Evolutionary conservation across 2,797 vertebrate species (phyloP).

Genomic region (Microctenopoma stevenorrisi): DNA sequence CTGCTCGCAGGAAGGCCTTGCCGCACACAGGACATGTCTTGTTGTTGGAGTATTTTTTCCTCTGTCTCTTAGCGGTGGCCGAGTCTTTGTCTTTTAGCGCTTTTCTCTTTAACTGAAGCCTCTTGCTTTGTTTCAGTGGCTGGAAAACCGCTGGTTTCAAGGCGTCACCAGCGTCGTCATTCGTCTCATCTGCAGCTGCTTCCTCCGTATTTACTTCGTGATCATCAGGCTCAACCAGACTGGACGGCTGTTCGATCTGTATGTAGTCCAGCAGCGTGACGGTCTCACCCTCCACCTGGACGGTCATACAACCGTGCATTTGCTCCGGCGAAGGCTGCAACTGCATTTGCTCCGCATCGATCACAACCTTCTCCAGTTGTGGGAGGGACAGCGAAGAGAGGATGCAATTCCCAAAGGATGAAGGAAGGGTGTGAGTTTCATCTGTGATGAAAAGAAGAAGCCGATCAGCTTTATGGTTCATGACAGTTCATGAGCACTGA

Average conservation of each 20-base stretch:
- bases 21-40: conserved; percentile 77
- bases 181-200: not conserved
- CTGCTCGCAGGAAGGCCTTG: conserved; percentile 77
- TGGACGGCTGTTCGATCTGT: conserved; percentile 64
- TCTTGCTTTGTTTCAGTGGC: conserved; percentile 76
- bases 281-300: conserved; percentile 77
- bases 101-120: conserved; percentile 71
- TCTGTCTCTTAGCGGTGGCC: conserved; percentile 36
- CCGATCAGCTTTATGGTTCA: not conserved
- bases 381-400: conserved; percentile 77
- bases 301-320: conserved; percentile 69
- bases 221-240: conserved; percentile 39
- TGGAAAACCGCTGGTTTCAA: conserved; percentile 75
- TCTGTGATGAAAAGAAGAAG: conserved; percentile 47
- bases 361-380: conserved; percentile 77
- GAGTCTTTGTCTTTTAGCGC: conserved; percentile 42
- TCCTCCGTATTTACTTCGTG: conserved; percentile 35
- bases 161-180: conserved; percentile 31
- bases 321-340: conserved; percentile 61
- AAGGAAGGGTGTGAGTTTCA: conserved; percentile 65
- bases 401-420: conserved; percentile 80
- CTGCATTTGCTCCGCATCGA: conserved; percentile 66
- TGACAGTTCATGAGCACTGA: not conserved
- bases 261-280: conserved; percentile 78
- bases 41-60: conserved; percentile 68